A percentile compares a stretch with the other conserved stretches of the same genome.
Evolutionary conservation across 2,113 vertebrate species (phyloP).

Genomic region (Pitta sordida): DNA sequence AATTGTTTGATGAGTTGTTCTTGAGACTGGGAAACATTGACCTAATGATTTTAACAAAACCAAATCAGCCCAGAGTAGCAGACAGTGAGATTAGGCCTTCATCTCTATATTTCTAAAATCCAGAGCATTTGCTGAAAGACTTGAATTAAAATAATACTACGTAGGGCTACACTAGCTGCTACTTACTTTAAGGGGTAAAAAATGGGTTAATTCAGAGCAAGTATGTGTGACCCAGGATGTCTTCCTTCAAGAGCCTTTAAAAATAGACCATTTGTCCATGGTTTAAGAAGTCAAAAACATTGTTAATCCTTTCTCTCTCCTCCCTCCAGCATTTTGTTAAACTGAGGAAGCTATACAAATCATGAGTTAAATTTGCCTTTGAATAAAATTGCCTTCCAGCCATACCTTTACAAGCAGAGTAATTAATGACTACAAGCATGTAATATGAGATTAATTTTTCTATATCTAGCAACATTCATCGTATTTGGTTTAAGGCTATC

Average conservation of each 20-base stretch:
- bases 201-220: background rate
- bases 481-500: slow-evolving; percentile 67
- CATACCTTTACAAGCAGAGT: slow-evolving; percentile 41
- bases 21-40: background rate
- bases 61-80: background rate
- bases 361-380: slow-evolving; percentile 35
- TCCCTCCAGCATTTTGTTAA: background rate
- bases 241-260: background rate
- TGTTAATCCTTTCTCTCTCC: background rate
- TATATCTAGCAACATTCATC: slow-evolving; percentile 65
- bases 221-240: background rate
- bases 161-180: background rate
- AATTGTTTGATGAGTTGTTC: background rate
- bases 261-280: background rate
- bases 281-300: background rate
- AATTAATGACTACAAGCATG: slow-evolving; percentile 55
- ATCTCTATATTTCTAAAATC: background rate
- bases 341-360: background rate
- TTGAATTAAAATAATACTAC: background rate
- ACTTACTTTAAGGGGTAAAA: background rate
- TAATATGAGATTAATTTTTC: slow-evolving; percentile 68
- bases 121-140: background rate
- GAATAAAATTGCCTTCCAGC: slow-evolving; percentile 32
- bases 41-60: background rate
- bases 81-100: background rate